Evolutionary conservation across 1,140 invertebrate species (phyloP), one percentile per base, ranked within the genome.

Genomic region (Diabrotica undecimpunctata): DNA sequence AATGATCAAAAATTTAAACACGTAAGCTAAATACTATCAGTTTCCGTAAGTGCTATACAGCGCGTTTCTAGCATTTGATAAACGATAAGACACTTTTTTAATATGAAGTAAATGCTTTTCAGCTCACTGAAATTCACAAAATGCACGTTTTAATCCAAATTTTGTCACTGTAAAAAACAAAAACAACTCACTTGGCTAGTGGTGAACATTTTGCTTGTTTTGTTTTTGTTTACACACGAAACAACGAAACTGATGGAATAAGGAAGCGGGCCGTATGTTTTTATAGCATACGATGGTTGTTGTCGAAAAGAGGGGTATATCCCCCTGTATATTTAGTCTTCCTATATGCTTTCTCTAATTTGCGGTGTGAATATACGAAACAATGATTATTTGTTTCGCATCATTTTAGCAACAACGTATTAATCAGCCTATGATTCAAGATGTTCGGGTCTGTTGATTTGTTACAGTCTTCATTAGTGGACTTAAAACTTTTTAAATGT

Each of bases 341-440:
- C 36, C 57, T 61, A 25, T 10, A 37, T 46, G 41, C 66, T 67
- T 68, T 68, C 64, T 67, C 67, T 39, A 60, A 61, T 65, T 65
- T 36, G 59, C 11, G 12, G 59, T 36, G 54, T 55, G 54, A 6
- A 36, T 25, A 1, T 55, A 14, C 10, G 13, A 36, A 36, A 36
- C 25, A 25, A 36, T 36, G 10, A 12, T 53, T 14, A 53, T 55
- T 55, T 55, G 54, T 14, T 55, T 36, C 54, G 54, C 54, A 7
- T 14, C 5, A 0, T 55, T 36, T 55, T 46, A 46, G n/a, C n/a
- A 46, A n/a, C n/a, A 46, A 46, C 41, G 41, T 46, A n/a, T 46
- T 46, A 46, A 46, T 25, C 41, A 46, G 41, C 41, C n/a, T 46
- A 10, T 6, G 8, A 46, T 46, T 46, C 0, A 46, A 46, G 25